Base-by-base conservation (phyloP, 1,140 invertebrate genomes). In the Hycleus phaleratus region DNA sequence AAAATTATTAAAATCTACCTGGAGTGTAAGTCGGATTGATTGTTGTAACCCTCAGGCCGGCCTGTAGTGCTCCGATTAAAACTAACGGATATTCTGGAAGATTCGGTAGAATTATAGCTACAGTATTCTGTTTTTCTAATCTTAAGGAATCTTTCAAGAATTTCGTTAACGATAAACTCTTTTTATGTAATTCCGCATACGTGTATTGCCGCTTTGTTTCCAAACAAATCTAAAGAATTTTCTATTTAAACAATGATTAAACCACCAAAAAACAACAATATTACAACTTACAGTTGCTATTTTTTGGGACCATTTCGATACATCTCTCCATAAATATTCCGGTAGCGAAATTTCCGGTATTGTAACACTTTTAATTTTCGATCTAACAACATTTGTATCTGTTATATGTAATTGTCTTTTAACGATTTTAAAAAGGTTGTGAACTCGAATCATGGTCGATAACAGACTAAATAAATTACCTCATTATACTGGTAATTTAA, bases 21-120 rank as follows among this genome's bases (percentile, higher is more conserved):
- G 82, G 59, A 5, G 86, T 93, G 65, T 91, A 94, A 39, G 82
- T 69, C 1, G 89, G 88, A 77, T 93, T 94, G 1, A 89, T 76
- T 0, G 88, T 84, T 8, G 88, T 89, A 10, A 87, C 79, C 8
- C 82, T 66, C 0, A 86, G 77, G 0, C 89, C 90, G 18, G 85
- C 82, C 60, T 84, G 79, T 2, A 85, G 66, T 38, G 79, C 78
- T 1, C 87, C 90, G 25, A 89, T 67, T 6, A 83, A 68, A 3
- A 81, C 77, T 5, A 88, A 79, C 0, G 82, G 73, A 69, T 80
- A 87, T 70, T 93, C 89, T 0, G 88, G 88, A 7, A 81, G 69
- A 73, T 93, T 94, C 3, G 86, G 84, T 56, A 87, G 64, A 60
- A 88, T 77, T 3, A 92, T 12, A 11, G 43, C 49, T 3, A 58